These are phyloP conservation scores for Epistrophe grossulariae DNA, from an alignment of 2,888 invertebrate genomes.

Conservation along the genomic window DNA sequence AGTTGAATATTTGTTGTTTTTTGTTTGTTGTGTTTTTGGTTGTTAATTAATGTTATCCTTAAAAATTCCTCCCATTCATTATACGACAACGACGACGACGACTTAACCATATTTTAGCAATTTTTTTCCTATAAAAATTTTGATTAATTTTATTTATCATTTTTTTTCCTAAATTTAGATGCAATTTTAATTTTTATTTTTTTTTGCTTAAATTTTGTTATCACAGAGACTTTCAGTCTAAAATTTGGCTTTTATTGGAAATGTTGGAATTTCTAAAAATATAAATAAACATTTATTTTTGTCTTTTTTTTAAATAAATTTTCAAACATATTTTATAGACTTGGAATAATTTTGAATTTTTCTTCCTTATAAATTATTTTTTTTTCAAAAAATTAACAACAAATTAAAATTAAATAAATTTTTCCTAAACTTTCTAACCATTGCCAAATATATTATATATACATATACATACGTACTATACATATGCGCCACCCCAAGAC, in stretches of 20 bases:
- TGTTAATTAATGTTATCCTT: constrained; percentile 47
- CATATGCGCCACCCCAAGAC: constrained; percentile 56
- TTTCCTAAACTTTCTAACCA: constrained; percentile 45
- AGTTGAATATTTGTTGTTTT: constrained; percentile 59
- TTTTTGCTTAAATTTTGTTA: constrained; percentile 73
- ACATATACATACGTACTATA: constrained; percentile 38
- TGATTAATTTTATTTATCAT: constrained; percentile 72
- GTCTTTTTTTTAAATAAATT: constrained; percentile 77
- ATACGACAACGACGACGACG: constrained; percentile 62
- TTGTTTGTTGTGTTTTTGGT: constrained; percentile 37
- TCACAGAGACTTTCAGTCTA: constrained; percentile 78
- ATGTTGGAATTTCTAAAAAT: constrained; percentile 77
- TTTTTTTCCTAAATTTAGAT: constrained; percentile 73
- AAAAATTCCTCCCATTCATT: constrained; percentile 65
- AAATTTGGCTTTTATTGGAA: constrained; percentile 76
- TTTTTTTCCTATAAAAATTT: constrained; percentile 74
- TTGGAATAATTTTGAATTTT: constrained; percentile 65
- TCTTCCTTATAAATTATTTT: constrained; percentile 1
- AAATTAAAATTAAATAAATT: constrained; percentile 43
- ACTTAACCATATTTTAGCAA: constrained; percentile 73
- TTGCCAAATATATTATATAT: constrained; percentile 59
- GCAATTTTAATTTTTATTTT: constrained; percentile 63
- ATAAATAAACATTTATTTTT: constrained; percentile 78
- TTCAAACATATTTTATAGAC: constrained; percentile 9
- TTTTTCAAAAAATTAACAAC: constrained; percentile 38